These are phyloP conservation scores for Hesperophylax magnus DNA, from an alignment of 1,140 invertebrate genomes.

Conservation along the genomic window DNA sequence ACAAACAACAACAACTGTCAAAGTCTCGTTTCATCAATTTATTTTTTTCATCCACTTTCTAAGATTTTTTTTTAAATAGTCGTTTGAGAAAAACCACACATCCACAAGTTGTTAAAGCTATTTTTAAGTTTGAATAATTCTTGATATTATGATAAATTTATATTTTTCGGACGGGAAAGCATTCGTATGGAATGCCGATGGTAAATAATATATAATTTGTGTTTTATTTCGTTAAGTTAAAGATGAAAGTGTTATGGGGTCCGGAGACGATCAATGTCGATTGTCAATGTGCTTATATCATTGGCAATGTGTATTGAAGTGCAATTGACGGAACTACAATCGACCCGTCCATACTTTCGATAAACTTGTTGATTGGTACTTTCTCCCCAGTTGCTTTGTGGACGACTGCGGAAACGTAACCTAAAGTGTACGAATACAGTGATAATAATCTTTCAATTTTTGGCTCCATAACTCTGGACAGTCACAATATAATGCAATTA, in stretches of 20 bases:
- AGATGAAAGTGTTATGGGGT: background rate
- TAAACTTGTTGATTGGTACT: too few relatives aligned
- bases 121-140: background rate
- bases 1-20: background rate
- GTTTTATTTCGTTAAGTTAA: background rate
- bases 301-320: background rate
- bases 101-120: background rate
- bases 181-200: conserved; percentile 67
- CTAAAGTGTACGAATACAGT: too few relatives aligned
- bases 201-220: conserved; percentile 56
- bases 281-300: background rate
- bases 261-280: background rate
- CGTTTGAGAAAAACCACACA: background rate
- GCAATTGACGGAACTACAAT: background rate
- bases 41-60: background rate
- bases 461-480: too few relatives aligned
- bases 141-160: conserved; percentile 62
- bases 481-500: too few relatives aligned
- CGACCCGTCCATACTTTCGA: too few relatives aligned
- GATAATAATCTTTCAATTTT: too few relatives aligned
- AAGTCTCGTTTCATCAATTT: background rate
- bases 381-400: too few relatives aligned
- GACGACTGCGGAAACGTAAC: too few relatives aligned
- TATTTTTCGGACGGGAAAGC: conserved; percentile 63
- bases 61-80: background rate